These are phyloP conservation scores for Equus quagga DNA, from an alignment of 2,113 vertebrate species.

Conservation along the genomic window DNA sequence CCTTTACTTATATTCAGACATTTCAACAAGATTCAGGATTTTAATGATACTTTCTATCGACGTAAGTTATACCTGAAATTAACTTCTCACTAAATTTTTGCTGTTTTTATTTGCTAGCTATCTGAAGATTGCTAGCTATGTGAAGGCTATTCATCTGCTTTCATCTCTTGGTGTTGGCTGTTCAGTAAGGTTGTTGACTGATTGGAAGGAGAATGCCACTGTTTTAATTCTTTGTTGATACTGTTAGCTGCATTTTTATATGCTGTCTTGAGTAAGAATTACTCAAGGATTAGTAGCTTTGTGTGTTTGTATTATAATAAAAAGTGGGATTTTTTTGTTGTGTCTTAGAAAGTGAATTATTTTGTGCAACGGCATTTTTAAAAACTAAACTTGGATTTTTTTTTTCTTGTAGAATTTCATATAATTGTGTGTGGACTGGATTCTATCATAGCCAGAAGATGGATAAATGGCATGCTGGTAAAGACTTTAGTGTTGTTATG, in stretches of 20 bases:
- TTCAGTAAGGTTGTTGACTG: neutral
- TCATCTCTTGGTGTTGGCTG: neutral
- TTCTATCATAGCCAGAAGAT: slow-evolving; percentile 96
- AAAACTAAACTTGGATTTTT: neutral
- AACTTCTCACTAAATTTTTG: neutral
- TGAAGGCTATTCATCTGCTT: neutral
- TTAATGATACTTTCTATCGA: slow-evolving; percentile 96
- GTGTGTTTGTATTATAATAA: neutral
- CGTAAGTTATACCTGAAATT: slow-evolving; percentile 88
- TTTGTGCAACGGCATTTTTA: neutral
- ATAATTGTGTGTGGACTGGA: slow-evolving; percentile 98
- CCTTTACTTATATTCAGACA: slow-evolving; percentile 90
- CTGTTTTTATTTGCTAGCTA: neutral
- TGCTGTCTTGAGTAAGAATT: slow-evolving; percentile 32
- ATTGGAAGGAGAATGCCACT: neutral
- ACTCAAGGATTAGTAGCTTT: neutral
- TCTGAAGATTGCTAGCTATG: neutral
- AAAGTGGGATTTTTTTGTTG: neutral
- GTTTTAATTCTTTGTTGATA: neutral
- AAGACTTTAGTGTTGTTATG: slow-evolving; percentile 57
- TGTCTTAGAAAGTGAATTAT: slow-evolving; percentile 28
- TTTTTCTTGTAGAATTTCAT: slow-evolving; percentile 92
- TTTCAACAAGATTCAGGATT: slow-evolving; percentile 98
- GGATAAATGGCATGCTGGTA: slow-evolving; percentile 99
- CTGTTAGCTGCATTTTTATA: neutral